Conservation (phyloP, 2,888 invertebrate species). For the Chironomus tentans region DNA sequence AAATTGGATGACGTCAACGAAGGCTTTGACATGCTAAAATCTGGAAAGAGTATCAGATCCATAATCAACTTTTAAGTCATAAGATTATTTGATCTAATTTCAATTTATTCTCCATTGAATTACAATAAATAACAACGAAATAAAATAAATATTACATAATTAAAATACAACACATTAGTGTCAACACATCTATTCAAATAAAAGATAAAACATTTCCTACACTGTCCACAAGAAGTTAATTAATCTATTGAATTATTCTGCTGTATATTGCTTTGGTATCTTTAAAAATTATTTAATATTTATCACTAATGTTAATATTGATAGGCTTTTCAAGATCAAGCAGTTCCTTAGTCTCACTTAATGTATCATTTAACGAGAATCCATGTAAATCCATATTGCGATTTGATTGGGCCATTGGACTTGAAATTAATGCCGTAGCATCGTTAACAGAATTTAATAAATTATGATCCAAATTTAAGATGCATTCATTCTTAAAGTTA, state of each 20-base stretch:
- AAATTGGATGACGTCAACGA: slow-evolving; percentile 71
- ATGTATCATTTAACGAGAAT: slow-evolving; percentile 7
- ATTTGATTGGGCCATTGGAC: background rate
- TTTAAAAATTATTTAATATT: too few species aligned
- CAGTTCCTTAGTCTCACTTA: slow-evolving; percentile 34
- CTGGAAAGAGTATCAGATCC: slow-evolving; percentile 53
- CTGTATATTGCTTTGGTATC: too few species aligned
- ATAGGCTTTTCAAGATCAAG: slow-evolving; percentile 40
- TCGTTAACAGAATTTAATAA: slow-evolving; percentile 30
- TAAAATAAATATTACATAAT: background rate
- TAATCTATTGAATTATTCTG: too few species aligned
- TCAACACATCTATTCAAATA: too few species aligned
- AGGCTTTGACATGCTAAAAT: slow-evolving; percentile 77
- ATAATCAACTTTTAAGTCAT: slow-evolving; percentile 36
- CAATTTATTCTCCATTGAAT: background rate
- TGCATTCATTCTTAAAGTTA: slow-evolving; percentile 42
- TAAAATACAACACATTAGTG: too few species aligned
- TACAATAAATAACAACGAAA: background rate
- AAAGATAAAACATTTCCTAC: too few species aligned
- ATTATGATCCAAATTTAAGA: slow-evolving; percentile 41
- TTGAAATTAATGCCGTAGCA: background rate
- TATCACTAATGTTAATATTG: slow-evolving; percentile 20
- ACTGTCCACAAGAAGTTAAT: too few species aligned
- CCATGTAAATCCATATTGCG: slow-evolving; percentile 24
- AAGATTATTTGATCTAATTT: background rate